These are phyloP conservation scores for Rhadina sibilatrix DNA, from an alignment of 2,113 vertebrate genomes.

Conservation along the genomic window DNA sequence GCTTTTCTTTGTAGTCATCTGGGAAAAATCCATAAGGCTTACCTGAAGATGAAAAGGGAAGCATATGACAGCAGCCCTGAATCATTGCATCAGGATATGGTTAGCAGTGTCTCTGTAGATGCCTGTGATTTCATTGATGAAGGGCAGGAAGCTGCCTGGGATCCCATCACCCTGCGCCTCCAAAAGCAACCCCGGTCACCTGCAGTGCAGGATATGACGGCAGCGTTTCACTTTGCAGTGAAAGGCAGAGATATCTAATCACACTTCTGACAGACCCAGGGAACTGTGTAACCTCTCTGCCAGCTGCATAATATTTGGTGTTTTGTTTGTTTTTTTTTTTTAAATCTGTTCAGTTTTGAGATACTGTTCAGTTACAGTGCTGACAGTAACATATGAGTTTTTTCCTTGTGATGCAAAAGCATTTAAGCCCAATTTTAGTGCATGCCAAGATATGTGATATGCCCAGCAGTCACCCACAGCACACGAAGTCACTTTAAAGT, in stretches of 20 bases:
- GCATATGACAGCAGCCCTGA: neutral
- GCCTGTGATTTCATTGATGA: accelerated
- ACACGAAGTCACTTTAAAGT: neutral
- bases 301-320: neutral
- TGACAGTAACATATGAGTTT: neutral
- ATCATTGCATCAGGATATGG: neutral
- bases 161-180: neutral
- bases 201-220: neutral
- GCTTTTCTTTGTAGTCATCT: neutral
- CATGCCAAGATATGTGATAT: neutral
- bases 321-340: neutral
- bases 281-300: neutral
- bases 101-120: neutral
- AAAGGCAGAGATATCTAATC: conserved; percentile 18
- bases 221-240: neutral
- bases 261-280: neutral
- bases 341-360: neutral
- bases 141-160: neutral
- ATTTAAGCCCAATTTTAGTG: neutral
- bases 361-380: neutral
- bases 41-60: neutral
- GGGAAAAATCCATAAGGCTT: neutral
- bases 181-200: neutral
- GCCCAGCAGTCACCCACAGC: neutral
- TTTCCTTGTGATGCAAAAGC: neutral